Evolutionary conservation across 2,888 invertebrate genomes (phyloP), one percentile per base, ranked within the genome.

Genomic region (Drosophila algonquin): DNA sequence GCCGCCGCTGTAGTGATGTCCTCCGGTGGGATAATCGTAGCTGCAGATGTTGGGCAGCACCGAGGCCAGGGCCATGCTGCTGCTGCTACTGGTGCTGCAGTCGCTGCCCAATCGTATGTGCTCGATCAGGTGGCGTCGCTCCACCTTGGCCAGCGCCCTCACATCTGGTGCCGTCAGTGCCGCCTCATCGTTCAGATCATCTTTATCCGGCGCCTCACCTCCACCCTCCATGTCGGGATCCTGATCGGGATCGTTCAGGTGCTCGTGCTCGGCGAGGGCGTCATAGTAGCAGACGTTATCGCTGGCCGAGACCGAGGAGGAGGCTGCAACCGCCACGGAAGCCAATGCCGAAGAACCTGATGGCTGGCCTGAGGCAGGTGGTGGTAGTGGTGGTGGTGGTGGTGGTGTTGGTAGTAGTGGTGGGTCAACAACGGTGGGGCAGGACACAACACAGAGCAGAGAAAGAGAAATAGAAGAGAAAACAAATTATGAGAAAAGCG

Each of bases 401-500:
- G 30, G 30, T 30, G 30, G 30, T 8, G 30, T 7, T 8, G 7
- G 30, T 55, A 45, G 61, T 30, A 44, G 64, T 57, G 44, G 56
- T 52, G 55, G 71, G 65, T 50, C 76, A 78, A 67, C 58, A 61
- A 68, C 56, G 53, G 44, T 56, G 51, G 72, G 68, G 58, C 63
- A 47, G 75, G 67, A 61, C 53, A 72, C 71, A 80, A 82, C 64
- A 86, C 81, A 81, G 85, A 79, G 84, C 83, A 89, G 79, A 84
- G 85, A 70, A 51, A 81, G 75, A 85, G 75, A 81, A 71, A 81
- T 70, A 79, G 74, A 89, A 79, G 79, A 84, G 84, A 87, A 87
- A 88, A 90, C 84, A 88, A 79, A 83, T 85, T 79, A 88, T 88
- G 86, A 88, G 85, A 87, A 87, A 85, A 94, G 94, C 90, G 89